These are phyloP conservation scores for Pseudopleuronectes americanus DNA, from an alignment of 2,797 vertebrate species.

Conservation along the genomic window DNA sequence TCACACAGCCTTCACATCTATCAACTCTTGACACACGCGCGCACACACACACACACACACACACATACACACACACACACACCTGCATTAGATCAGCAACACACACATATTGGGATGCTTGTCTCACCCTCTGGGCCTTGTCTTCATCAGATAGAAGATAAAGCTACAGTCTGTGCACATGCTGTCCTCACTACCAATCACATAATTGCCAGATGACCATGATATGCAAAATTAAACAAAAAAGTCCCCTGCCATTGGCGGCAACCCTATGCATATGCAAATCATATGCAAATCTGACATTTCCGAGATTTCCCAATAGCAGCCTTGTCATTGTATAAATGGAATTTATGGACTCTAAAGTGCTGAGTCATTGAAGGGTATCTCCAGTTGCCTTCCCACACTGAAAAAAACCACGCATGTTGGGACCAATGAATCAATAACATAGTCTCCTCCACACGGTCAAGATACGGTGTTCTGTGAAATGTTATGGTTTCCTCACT, in stretches of 20 bases:
- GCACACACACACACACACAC: neutral
- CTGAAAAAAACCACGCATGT: neutral
- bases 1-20: too few relatives aligned
- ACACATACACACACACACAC: neutral
- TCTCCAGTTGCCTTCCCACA: slow-evolving; percentile 23
- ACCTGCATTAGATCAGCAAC: neutral
- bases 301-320: slow-evolving; percentile 53
- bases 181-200: slow-evolving; percentile 41
- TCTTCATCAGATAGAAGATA: slow-evolving; percentile 59
- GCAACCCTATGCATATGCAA: slow-evolving; percentile 52
- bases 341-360: slow-evolving; percentile 41
- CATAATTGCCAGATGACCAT: slow-evolving; percentile 40
- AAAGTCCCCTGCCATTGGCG: slow-evolving; percentile 54
- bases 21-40: too few relatives aligned
- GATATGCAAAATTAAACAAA: slow-evolving; percentile 70
- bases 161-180: slow-evolving; percentile 56
- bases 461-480: neutral
- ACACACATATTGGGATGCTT: slow-evolving; percentile 21
- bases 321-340: slow-evolving; percentile 18
- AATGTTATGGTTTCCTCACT: neutral
- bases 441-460: neutral
- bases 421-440: neutral
- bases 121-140: slow-evolving; percentile 29
- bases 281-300: slow-evolving; percentile 64
- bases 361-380: slow-evolving; percentile 46